Evolutionary conservation across 1,140 invertebrate species (phyloP).

Genomic region (Drosophila orosa): DNA sequence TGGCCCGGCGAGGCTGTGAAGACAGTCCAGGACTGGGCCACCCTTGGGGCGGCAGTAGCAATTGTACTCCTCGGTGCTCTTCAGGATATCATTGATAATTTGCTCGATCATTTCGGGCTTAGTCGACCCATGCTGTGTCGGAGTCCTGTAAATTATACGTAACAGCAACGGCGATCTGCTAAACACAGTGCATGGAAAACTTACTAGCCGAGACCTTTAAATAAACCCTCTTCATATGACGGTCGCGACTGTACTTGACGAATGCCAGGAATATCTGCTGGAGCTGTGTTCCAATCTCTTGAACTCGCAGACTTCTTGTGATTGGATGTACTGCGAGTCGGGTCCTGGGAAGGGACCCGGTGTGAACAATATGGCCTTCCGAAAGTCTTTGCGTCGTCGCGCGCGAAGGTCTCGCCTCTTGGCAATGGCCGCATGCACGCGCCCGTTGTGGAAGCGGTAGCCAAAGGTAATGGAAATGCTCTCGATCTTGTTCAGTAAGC

Average conservation of each 20-base stretch:
- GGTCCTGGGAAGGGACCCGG: slow-evolving; percentile 8
- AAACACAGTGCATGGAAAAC: not conserved
- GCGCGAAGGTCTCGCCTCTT: not conserved
- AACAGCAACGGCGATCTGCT: accelerated
- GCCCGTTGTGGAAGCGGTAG: slow-evolving; percentile 44
- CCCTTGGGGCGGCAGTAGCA: slow-evolving; percentile 13
- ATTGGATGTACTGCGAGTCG: accelerated
- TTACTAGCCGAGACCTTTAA: not conserved
- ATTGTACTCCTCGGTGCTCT: not conserved
- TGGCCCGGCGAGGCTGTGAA: not conserved
- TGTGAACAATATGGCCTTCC: not conserved
- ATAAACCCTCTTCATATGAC: not conserved
- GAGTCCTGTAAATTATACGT: slow-evolving; percentile 2
- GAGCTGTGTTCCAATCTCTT: slow-evolving; percentile 3
- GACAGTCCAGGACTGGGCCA: not conserved
- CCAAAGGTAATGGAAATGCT: slow-evolving; percentile 11
- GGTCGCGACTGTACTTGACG: slow-evolving; percentile 2
- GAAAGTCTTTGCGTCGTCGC: not conserved
- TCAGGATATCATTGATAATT: not conserved
- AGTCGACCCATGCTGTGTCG: slow-evolving; percentile 9
- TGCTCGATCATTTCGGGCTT: not conserved
- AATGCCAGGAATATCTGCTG: slow-evolving; percentile 6
- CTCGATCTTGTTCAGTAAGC: slow-evolving; percentile 14
- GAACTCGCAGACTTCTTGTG: accelerated
- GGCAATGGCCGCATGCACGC: slow-evolving; percentile 20